Evolutionary conservation across 2,888 invertebrate genomes (phyloP), one percentile per base, ranked within the genome.

Genomic region (Syritta pipiens): DNA sequence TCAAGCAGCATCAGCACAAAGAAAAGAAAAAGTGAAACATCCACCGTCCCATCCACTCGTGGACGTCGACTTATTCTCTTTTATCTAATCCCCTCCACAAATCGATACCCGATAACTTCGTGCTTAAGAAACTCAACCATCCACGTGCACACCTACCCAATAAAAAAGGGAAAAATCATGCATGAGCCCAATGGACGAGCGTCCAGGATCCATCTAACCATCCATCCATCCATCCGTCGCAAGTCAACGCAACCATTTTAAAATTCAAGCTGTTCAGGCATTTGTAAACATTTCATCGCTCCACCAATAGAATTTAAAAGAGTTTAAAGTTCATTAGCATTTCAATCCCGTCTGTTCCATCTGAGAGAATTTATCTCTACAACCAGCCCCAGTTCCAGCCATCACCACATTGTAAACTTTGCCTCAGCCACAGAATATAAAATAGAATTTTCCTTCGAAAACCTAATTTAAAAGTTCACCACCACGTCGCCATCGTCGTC

Each of bases 381-480:
- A n/a, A n/a, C n/a, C n/a, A n/a, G n/a, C n/a, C n/a, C n/a, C 24
- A 24, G 26, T 28, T 51, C n/a, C 46, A 63, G 5, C 30, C 75
- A 76, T 67, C 63, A 44, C 57, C 76, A 65, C 71, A 32, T 30
- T 65, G 71, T 48, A 71, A 72, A 77, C 59, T 71, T 77, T 77
- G 37, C 65, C 28, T 35, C 32, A 20, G 40, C 71, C 59, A 35
- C 65, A 72, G 68, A 71, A 77, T 72, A 65, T 67, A 71, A 77
- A 77, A 59, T 20, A 60, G 68, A 48, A 60, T 26, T 17, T 37
- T 65, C 24, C 46, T 22, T 1, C 48, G 32, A 55, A 72, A 77
- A 77, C 48, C 60, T 60, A 72, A 77, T 72, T 77, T 71, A 72
- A 77, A 77, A 77, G 65, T 77, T 77, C 60, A 53, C 40, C 62